Evolutionary conservation across 2,797 vertebrate species (phyloP).

Genomic region (Malurus splendens): DNA sequence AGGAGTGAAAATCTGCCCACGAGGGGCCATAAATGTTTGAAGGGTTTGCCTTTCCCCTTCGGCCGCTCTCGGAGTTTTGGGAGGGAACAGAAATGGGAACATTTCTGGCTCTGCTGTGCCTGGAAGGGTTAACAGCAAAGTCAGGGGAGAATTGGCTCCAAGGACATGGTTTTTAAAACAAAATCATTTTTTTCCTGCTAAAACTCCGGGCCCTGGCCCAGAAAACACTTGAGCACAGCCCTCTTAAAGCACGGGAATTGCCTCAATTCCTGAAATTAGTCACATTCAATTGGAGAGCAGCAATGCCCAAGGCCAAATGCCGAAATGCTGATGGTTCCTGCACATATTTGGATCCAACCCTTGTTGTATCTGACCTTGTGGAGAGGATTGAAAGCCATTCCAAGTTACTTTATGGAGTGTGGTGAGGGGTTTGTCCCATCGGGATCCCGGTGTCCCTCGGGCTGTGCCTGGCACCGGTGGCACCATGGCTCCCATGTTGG

Average conservation of each 20-base stretch:
- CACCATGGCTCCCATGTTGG: rapidly evolving
- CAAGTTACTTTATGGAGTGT: background rate
- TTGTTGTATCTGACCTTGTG: background rate
- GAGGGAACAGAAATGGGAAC: background rate
- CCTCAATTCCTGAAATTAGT: conserved; percentile 17
- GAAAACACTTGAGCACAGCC: background rate
- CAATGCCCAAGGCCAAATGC: background rate
- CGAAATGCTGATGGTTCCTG: background rate
- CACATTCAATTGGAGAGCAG: background rate
- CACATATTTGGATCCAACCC: rapidly evolving
- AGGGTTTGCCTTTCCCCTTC: background rate
- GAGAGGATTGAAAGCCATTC: background rate
- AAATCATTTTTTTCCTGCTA: background rate
- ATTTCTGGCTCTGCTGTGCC: background rate
- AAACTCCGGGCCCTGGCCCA: background rate
- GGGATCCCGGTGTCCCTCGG: background rate
- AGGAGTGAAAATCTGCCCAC: background rate
- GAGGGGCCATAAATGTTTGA: background rate
- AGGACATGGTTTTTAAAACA: background rate
- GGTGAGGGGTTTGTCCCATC: rapidly evolving
- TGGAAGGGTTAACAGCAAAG: background rate
- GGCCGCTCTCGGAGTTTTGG: background rate
- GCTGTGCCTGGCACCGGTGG: background rate
- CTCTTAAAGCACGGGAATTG: background rate
- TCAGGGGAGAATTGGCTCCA: background rate